Conservation (phyloP, 2,113 vertebrate genomes). For the Zosterops borbonicus region DNA sequence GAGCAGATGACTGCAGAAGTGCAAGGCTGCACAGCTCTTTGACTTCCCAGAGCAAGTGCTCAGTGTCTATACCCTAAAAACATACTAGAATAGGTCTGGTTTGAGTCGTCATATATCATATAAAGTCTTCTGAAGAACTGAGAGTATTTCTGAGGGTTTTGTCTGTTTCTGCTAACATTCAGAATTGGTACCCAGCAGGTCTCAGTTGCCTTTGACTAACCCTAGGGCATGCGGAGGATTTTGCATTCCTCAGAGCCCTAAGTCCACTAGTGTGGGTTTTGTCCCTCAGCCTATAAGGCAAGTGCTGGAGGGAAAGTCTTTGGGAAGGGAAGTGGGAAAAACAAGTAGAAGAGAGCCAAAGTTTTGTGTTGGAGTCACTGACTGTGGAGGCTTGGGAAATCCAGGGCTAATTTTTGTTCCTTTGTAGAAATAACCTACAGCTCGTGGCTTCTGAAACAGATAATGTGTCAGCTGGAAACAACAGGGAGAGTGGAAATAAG, state of each 20-base stretch:
- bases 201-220: neutral
- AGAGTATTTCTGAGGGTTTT: neutral
- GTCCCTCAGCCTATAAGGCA: neutral
- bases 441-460: neutral
- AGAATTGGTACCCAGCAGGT: neutral
- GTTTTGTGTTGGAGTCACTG: neutral
- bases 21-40: neutral
- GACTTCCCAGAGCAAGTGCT: neutral
- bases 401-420: neutral
- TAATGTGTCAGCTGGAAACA: neutral
- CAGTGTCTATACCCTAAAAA: neutral
- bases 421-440: neutral
- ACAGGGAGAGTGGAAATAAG: neutral
- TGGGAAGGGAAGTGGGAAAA: neutral
- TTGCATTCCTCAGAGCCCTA: neutral
- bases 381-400: neutral
- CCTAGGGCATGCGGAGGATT: neutral
- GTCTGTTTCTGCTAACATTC: neutral
- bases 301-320: neutral
- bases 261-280: neutral
- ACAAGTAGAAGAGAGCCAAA: neutral
- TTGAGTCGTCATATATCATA: neutral
- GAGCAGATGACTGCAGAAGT: neutral
- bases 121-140: neutral
- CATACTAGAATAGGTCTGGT: neutral